Conservation (phyloP, 2,113 vertebrate species). For the Odontesthes bonariensis region DNA sequence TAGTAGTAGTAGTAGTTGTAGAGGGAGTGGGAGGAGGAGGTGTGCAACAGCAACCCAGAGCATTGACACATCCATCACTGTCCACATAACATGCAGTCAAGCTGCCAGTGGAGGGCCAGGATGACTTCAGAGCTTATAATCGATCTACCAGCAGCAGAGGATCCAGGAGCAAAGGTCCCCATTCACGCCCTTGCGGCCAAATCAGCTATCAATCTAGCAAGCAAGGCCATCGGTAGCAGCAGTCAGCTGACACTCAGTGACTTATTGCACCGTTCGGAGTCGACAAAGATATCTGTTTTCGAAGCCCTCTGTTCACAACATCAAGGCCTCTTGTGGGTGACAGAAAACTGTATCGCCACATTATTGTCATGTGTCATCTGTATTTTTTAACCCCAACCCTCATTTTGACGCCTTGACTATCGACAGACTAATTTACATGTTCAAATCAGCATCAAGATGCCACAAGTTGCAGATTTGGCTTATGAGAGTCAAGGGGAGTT, state of each 20-base stretch:
- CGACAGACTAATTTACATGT: constrained; percentile 49
- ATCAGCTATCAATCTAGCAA: constrained; percentile 73
- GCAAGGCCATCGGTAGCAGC: constrained; percentile 67
- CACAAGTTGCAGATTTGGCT: constrained; percentile 21
- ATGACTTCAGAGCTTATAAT: constrained; percentile 69
- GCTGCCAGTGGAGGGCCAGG: constrained; percentile 43
- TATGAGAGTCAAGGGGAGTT: constrained; percentile 25
- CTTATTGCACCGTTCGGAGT: constrained; percentile 60
- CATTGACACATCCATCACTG: constrained; percentile 76
- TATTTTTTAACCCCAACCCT: constrained; percentile 43
- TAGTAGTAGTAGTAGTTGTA: constrained; percentile 22
- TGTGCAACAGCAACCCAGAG: constrained; percentile 48
- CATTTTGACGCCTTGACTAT: constrained; percentile 54
- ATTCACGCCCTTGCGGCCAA: constrained; percentile 70
- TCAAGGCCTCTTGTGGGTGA: constrained; percentile 66
- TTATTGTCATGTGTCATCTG: constrained; percentile 55
- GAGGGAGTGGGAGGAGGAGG: constrained; percentile 39
- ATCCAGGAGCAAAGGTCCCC: constrained; percentile 67
- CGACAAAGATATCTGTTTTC: constrained; percentile 59
- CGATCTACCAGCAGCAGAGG: constrained; percentile 52
- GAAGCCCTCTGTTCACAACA: constrained; percentile 41
- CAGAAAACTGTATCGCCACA: constrained; percentile 57
- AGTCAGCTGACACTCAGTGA: constrained; percentile 70
- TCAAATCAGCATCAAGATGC: constrained; percentile 37
- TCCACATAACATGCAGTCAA: constrained; percentile 53